A percentile compares a stretch with the other conserved stretches of the same genome.
phyloP scores from a whole-genome alignment of 1,140 invertebrate species.

The Orchesella cincta region DNA sequence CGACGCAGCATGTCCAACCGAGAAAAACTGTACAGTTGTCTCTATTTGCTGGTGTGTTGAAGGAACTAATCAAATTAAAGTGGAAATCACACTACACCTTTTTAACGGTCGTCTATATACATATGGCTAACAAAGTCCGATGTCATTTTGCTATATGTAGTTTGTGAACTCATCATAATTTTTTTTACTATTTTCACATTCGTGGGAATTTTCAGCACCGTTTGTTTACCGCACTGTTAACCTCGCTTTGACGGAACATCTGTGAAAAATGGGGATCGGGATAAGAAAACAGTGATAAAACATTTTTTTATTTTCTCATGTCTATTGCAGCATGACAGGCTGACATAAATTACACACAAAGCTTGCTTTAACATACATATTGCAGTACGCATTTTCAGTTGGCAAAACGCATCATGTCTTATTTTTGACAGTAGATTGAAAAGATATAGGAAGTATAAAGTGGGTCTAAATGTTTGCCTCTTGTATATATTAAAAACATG shows the following conservation, averaged over 20 bases:
- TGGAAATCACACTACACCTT: constrained; percentile 39
- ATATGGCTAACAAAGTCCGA: too few species aligned
- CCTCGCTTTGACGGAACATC: not conserved
- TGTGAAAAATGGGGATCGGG: not conserved
- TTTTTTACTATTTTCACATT: not conserved
- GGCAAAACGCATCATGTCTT: too few species aligned
- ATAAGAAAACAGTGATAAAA: not conserved
- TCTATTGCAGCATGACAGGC: not conserved
- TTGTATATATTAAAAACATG: too few species aligned
- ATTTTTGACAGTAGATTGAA: not conserved
- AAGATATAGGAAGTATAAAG: too few species aligned
- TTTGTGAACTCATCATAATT: not conserved
- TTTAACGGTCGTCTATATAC: constrained; percentile 39
- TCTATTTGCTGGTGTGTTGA: constrained; percentile 22
- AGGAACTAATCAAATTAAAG: constrained; percentile 47
- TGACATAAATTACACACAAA: not conserved
- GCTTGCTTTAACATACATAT: not conserved
- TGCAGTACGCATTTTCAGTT: not conserved
- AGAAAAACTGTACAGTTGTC: not conserved
- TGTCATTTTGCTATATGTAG: not conserved
- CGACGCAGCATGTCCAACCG: not conserved
- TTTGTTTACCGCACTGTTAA: constrained; percentile 13
- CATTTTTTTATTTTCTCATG: not conserved
- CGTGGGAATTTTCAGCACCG: constrained; percentile 15
- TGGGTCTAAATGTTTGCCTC: too few species aligned